Percentiles rank a stretch among this genome's conserved stretches.
phyloP scores from a whole-genome alignment of 1,140 invertebrate genomes.

The Dryas iulia region DNA sequence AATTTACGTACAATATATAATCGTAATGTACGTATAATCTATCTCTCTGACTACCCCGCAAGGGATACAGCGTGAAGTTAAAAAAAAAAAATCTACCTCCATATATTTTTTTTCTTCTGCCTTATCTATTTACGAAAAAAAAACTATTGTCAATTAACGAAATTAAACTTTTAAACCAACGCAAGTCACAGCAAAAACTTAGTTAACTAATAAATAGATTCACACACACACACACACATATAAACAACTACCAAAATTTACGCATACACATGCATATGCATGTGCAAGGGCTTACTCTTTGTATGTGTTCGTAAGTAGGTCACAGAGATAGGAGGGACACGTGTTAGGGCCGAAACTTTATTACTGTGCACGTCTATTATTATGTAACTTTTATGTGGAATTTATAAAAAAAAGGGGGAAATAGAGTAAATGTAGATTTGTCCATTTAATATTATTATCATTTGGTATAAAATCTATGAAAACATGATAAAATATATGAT shows the following conservation, averaged over 20 bases:
- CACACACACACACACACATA: slow-evolving; percentile 55
- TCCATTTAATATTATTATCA: too few species aligned
- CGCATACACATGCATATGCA: slow-evolving; percentile 54
- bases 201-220: slow-evolving; percentile 29
- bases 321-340: slow-evolving; percentile 76
- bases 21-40: too few species aligned
- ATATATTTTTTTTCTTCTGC: too few species aligned
- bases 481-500: too few species aligned
- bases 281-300: slow-evolving; percentile 19
- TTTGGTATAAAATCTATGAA: too few species aligned
- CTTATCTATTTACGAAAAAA: too few species aligned
- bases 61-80: neutral
- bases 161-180: neutral
- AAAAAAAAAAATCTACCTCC: neutral
- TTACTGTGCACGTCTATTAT: slow-evolving; percentile 45
- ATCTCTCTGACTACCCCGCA: too few species aligned
- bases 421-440: neutral
- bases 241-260: slow-evolving; percentile 45
- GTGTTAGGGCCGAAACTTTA: slow-evolving; percentile 69
- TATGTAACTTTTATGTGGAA: neutral
- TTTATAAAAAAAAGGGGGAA: too few species aligned
- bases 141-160: neutral
- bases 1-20: too few species aligned
- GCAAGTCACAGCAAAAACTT: neutral
- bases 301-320: slow-evolving; percentile 67